Percentiles rank a stretch among this genome's conserved stretches.
Evolutionary conservation across 1,140 invertebrate genomes (phyloP).

Genomic region (Drosophila pruinosa): DNA sequence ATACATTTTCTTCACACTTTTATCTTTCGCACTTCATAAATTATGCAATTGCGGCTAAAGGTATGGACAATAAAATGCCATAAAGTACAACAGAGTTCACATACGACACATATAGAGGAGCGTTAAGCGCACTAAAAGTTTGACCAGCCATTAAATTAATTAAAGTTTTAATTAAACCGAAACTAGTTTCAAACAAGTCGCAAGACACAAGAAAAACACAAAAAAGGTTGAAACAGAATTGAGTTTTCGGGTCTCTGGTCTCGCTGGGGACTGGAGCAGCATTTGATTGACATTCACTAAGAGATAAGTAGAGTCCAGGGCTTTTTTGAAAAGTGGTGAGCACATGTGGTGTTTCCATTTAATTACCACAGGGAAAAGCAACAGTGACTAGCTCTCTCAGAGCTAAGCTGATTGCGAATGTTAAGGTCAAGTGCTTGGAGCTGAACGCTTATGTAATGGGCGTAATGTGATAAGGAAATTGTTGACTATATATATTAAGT

Average conservation of each 20-base stretch:
- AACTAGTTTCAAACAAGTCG: slow-evolving; percentile 12
- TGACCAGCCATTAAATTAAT: slow-evolving; percentile 23
- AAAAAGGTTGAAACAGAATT: slow-evolving; percentile 13
- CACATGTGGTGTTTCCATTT: slow-evolving; percentile 4
- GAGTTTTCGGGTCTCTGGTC: slow-evolving; percentile 11
- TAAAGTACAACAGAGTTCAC: background rate
- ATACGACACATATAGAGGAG: no score
- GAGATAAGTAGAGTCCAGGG: slow-evolving; percentile 14
- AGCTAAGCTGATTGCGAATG: slow-evolving; percentile 37
- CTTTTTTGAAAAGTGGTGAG: background rate
- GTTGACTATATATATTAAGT: background rate
- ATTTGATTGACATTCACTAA: slow-evolving; percentile 25
- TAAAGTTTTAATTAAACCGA: slow-evolving; percentile 31
- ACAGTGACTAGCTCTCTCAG: background rate
- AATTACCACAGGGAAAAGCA: slow-evolving; percentile 10
- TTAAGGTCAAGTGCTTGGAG: slow-evolving; percentile 30
- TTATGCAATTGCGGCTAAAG: slow-evolving; percentile 19
- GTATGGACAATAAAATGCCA: slow-evolving; percentile 3
- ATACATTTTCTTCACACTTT: slow-evolving; percentile 9
- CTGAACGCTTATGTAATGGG: slow-evolving; percentile 18
- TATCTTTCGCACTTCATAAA: slow-evolving; percentile 25
- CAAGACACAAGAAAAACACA: background rate
- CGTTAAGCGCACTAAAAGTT: slow-evolving; percentile 9
- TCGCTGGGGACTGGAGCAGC: slow-evolving; percentile 7
- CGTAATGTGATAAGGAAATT: slow-evolving; percentile 16